Base-by-base conservation (phyloP, 2,797 vertebrate genomes). In the Tokudaia tokunoshimensis region DNA sequence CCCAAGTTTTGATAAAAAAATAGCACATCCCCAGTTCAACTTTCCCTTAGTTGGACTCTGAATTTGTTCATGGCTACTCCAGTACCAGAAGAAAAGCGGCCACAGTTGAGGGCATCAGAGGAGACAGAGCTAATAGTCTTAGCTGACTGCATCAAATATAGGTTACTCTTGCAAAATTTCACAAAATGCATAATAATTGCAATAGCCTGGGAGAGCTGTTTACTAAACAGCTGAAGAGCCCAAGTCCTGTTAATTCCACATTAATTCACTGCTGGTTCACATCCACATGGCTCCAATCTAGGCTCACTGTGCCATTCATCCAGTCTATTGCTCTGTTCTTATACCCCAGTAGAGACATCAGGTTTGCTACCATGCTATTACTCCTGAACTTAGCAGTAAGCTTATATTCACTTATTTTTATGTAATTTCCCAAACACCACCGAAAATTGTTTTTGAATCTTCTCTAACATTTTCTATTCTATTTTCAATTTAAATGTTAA, bases 1-100 rank as follows among this genome's bases (percentile, higher is more conserved):
- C 57, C 19, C 79, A 76, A 95, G 81, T 89, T 76, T 52, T 47
- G 57, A 14, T 78, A 94, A 65, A n/a, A 75, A 81, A 92, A 94
- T 82, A 31, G 19, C 52, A 93, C 41, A 41, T 82, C 83, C n/a
- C 6, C 65, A 61, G 24, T 24, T 93, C 41, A 81, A 26, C 44
- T 85, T 85, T 79, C 52, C 81, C 22, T 95, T 70, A 85, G 11
- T 34, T 85, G 12, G n/a, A 85, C 47, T 76, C 34, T 75, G 88
- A 50, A 94, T 70, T 1, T 67, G n/a, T 61, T 80, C 17, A 7
- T 31, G 5, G 26, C 6, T 34, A 19, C 26, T 93, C 72, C 20
- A 79, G 52, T 65, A 59, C 1, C 41, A 50, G 72, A 8, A 90
- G 3, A n/a, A 93, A 22, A 91, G 86, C n/a, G 17, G 10, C 10